Evolutionary conservation across 35 echinoderm and acorn worm species (phyloP), one percentile per base, ranked within the genome.

Genomic region (Anneissia japonica): DNA sequence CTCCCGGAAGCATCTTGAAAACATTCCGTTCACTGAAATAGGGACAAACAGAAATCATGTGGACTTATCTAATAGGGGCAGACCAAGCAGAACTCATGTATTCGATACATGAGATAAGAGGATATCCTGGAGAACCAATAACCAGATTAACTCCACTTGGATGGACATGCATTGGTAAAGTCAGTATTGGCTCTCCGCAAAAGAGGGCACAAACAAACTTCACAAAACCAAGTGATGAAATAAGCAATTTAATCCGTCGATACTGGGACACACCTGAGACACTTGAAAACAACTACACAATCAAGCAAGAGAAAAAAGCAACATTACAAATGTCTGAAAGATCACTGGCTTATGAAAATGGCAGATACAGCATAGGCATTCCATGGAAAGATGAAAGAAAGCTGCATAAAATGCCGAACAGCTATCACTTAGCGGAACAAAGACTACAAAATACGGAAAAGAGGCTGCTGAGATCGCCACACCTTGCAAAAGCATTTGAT

Each of bases 101-200:
- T 0, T 30, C 38, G 12, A 32, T 79, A 23, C 38, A 79, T 45
- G 85, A 87, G 46, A 79, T 17, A 0, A 32, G 32, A 23, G 85
- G 85, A 4, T 23, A 17, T 12, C 74, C 17, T 43, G 85, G 86
- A 34, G 76, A 80, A 81, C 86, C 86, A 17, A 79, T 87, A 0
- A 75, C 85, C 33, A 87, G 85, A 34, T 79, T 87, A 46, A 87
- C 85, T 33, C 75, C 85, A 79, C 35, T 88, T 29, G 86, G 86
- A 23, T 88, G 32, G 11, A 88, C 85, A 30, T 87, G 85, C 21
- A 55, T 79, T 46, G 85, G 85, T 35, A 87, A 30, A 14, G 41
- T 87, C 0, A 77, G 37, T 56, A 79, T 43, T 30, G 30, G 30
- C 0, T 39, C 30, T 74, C 31, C 28, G 33, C 0, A 38, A 13